Base-by-base conservation (phyloP, 2,888 invertebrate genomes). In the Papilio elwesi region DNA sequence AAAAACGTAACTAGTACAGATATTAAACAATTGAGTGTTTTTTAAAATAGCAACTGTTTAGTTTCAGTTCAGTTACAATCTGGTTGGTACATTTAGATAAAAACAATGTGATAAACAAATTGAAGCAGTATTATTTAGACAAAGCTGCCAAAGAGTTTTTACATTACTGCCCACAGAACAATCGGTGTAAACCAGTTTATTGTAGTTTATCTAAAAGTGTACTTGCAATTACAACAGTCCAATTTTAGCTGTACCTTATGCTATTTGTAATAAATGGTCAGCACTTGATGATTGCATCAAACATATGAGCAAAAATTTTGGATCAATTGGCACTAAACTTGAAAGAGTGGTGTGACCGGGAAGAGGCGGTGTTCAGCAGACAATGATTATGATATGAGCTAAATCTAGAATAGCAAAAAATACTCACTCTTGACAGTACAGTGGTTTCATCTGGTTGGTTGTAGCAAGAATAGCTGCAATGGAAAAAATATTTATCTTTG, bases 361-460 rank as follows among this genome's bases (percentile, higher is more conserved):
- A n/a, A n/a, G n/a, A n/a, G n/a, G n/a, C n/a, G n/a, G n/a, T n/a
- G n/a, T n/a, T n/a, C n/a, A n/a, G n/a, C n/a, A n/a, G n/a, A n/a
- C n/a, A n/a, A n/a, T n/a, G n/a, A n/a, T n/a, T n/a, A n/a, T n/a
- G n/a, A n/a, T n/a, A n/a, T n/a, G n/a, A n/a, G n/a, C n/a, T n/a
- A n/a, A n/a, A n/a, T n/a, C n/a, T n/a, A n/a, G n/a, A n/a, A n/a
- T n/a, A n/a, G n/a, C n/a, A 52, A 68, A 47, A 62, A 59, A 73
- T 80, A 92, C 93, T 93, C 63, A 93, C 93, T 93, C 93, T 85
- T 89, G 89, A 76, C 91, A 91, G 76, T 86, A 93, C 26, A 91
- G 76, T 9, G 91, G 88, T 80, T 94, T 94, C 89, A 94, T 91
- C 81, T 91, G 93, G 79, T 85, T 90, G 4, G 87, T 81, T 63